Base-by-base conservation (phyloP, 2,888 invertebrate species). In the Epinotia nisella region DNA sequence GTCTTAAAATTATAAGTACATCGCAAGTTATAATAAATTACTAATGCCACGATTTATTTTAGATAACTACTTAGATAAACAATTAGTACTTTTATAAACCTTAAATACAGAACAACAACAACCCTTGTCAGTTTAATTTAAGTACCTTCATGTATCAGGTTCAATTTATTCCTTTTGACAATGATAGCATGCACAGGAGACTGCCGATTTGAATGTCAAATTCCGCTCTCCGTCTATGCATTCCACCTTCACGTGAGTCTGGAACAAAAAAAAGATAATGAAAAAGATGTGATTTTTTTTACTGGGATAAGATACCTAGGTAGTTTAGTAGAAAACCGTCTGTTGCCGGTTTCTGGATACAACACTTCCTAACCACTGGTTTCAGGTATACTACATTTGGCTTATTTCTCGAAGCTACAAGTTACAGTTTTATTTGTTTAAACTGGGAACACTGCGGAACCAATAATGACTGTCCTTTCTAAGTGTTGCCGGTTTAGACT, bases 101-200 rank as follows among this genome's bases (percentile, higher is more conserved):
- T 41, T 9, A 35, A 35, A 9, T 41, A 68, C 35, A 69, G 15
- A 55, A 64, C n/a, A 65, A 24, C 13, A 65, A 35, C n/a, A 21
- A 49, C 1, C 35, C 35, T 35, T 55, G 11, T 49, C 15, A 15
- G 49, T 19, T 17, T 5, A 41, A 61, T 9, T 15, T 5, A 41
- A 61, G 2, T 4, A 45, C 15, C 45, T 45, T 15, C 15, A 41
- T 13, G 41, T 41, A 41, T 13, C 13, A 3, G 3, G 13, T 3
- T 1, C 21, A 39, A 19, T 59, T 85, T 83, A 92, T 81, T 96
- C 96, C 85, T 97, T 97, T 90, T 97, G 97, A 89, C 97, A 97
- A 85, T 97, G 97, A 83, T 96, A 98, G 87, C 98, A 98, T 49
- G 96, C 95, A 88, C 98, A 98, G 53, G 95, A 95, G 71, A 96